A percentile compares a stretch with the other conserved stretches of the same genome.
These are phyloP conservation scores for Sebastes taczanowskii DNA, from an alignment of 2,797 vertebrate genomes.

Conservation along the genomic window DNA sequence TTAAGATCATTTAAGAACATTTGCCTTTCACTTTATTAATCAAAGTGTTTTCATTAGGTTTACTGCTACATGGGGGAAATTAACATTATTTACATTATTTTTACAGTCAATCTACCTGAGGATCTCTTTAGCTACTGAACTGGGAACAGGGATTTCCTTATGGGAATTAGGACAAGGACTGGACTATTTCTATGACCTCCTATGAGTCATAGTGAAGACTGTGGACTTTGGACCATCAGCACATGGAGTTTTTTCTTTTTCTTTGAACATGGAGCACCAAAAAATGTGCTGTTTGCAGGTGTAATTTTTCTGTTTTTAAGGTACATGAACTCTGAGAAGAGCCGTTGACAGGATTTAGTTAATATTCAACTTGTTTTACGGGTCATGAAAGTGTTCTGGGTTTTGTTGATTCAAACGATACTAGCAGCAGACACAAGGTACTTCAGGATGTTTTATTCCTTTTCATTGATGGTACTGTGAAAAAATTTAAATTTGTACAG, in stretches of 20 bases:
- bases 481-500: background rate
- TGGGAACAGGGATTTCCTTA: conserved; percentile 94
- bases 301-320: background rate
- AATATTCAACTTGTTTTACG: conserved; percentile 30
- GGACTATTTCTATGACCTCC: conserved; percentile 98
- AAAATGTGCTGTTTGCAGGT: background rate
- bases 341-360: conserved; percentile 14
- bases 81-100: conserved; percentile 25
- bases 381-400: background rate
- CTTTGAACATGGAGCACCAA: background rate
- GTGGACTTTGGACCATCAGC: conserved; percentile 36
- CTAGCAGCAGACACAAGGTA: conserved; percentile 17
- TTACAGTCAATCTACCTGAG: conserved; percentile 91
- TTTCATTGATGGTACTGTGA: conserved; percentile 3
- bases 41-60: background rate
- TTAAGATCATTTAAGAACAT: background rate
- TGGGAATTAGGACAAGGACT: conserved; percentile 99
- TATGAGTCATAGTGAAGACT: conserved; percentile 74
- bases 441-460: conserved; percentile 35
- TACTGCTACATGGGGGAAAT: background rate
- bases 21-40: background rate
- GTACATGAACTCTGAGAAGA: conserved; percentile 30
- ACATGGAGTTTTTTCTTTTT: conserved; percentile 12
- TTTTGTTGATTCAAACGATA: conserved; percentile 18
- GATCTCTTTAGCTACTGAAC: conserved; percentile 89